These are phyloP conservation scores for Pelusios castaneus DNA, from an alignment of 2,113 vertebrate species.

Conservation along the genomic window DNA sequence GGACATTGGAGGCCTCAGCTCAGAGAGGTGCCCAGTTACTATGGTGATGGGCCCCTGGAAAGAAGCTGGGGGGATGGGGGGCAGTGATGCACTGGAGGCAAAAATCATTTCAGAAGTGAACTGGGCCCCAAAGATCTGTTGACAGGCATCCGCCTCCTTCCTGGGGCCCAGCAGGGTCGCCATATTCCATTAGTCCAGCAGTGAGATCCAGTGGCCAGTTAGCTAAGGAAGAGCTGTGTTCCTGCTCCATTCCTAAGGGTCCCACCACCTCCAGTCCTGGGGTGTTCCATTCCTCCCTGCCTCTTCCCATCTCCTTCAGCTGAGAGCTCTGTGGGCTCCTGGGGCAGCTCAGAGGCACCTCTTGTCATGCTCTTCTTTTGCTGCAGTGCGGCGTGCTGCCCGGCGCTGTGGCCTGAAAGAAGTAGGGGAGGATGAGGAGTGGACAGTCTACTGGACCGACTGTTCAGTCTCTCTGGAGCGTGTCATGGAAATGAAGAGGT, in stretches of 20 bases:
- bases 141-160: background rate
- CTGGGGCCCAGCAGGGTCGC: background rate
- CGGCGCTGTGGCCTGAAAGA: slow-evolving; percentile 76
- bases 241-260: background rate
- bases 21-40: rapidly evolving
- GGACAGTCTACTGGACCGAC: slow-evolving; percentile 81
- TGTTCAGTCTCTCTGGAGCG: slow-evolving; percentile 73
- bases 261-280: rapidly evolving
- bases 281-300: rapidly evolving
- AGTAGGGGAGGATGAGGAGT: slow-evolving; percentile 74
- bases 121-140: background rate
- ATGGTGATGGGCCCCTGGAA: rapidly evolving
- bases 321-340: background rate
- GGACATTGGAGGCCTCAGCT: rapidly evolving
- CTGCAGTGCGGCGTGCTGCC: slow-evolving; percentile 78
- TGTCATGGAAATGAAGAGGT: slow-evolving; percentile 81
- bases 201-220: background rate
- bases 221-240: background rate
- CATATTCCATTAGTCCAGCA: background rate
- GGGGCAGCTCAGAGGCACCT: background rate
- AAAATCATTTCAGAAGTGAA: rapidly evolving
- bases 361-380: background rate
- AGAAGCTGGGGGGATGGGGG: rapidly evolving
- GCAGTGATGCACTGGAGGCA: rapidly evolving
- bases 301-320: rapidly evolving